Conservation (phyloP, 2,797 vertebrate species). For the Hafferia zeledoni region DNA sequence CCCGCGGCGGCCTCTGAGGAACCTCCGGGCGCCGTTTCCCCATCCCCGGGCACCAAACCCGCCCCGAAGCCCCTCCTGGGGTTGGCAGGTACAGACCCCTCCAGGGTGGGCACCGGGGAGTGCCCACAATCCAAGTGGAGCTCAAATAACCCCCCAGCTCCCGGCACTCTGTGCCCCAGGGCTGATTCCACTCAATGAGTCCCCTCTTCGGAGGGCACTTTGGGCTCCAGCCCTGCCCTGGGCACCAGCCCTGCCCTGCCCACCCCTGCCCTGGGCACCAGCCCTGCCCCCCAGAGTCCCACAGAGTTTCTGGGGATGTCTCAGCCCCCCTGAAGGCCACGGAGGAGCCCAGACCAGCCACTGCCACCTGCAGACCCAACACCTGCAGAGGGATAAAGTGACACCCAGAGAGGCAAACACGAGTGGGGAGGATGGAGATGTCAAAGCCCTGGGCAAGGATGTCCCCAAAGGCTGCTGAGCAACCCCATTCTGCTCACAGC, state of each 20-base stretch:
- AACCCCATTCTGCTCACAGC: too few relatives aligned
- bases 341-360: not conserved
- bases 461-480: too few relatives aligned
- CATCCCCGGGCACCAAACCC: accelerated
- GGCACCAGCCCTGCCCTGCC: too few relatives aligned
- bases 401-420: not conserved
- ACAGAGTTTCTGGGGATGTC: not conserved
- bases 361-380: not conserved
- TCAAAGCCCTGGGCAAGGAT: not conserved
- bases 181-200: not conserved
- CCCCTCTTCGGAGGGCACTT: too few relatives aligned
- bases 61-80: not conserved
- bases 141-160: too few relatives aligned
- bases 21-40: accelerated
- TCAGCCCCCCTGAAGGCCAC: not conserved
- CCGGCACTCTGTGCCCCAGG: not conserved
- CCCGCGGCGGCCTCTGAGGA: not conserved
- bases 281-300: not conserved
- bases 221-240: too few relatives aligned
- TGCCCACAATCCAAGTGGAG: not conserved
- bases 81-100: not conserved
- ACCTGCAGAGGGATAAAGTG: not conserved
- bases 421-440: not conserved
- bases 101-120: not conserved
- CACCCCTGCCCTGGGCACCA: not conserved